Evolutionary conservation across 1,140 invertebrate species (phyloP).

Genomic region (Helicoverpa zea): DNA sequence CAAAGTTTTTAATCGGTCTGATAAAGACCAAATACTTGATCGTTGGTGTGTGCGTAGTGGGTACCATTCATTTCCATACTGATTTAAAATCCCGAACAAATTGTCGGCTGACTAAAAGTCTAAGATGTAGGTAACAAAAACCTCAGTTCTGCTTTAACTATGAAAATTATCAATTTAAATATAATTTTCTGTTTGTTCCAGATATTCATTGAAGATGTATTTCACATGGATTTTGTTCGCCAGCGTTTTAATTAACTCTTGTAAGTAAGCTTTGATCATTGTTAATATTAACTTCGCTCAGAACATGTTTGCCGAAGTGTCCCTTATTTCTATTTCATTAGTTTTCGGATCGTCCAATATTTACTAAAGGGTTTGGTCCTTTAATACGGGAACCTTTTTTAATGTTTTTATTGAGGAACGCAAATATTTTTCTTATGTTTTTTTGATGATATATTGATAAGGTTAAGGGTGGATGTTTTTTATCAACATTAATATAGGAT

Average conservation of each 20-base stretch:
- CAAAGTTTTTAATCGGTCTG: too few species aligned
- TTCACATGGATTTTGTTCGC: constrained; percentile 9
- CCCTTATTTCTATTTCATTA: neutral
- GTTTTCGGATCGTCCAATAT: neutral
- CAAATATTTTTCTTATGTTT: neutral
- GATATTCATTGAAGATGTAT: constrained; percentile 1
- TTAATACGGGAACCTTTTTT: neutral
- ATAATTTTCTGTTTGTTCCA: constrained; percentile 8
- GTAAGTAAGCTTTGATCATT: constrained; percentile 5
- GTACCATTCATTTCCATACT: too few species aligned
- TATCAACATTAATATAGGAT: too few species aligned
- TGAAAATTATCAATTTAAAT: too few species aligned
- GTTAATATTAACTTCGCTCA: neutral
- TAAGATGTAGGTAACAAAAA: too few species aligned
- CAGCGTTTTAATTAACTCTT: constrained; percentile 1
- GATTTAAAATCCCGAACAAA: too few species aligned
- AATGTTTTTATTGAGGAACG: neutral
- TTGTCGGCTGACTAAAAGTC: too few species aligned
- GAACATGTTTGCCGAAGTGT: neutral
- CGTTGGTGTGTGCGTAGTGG: too few species aligned
- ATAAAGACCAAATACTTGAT: too few species aligned
- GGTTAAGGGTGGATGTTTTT: too few species aligned
- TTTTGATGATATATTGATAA: neutral
- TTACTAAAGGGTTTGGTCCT: constrained; percentile 4
- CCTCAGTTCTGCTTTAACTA: too few species aligned